Base-by-base conservation (phyloP, 1,140 invertebrate genomes). In the Drosophila kikkawai region DNA sequence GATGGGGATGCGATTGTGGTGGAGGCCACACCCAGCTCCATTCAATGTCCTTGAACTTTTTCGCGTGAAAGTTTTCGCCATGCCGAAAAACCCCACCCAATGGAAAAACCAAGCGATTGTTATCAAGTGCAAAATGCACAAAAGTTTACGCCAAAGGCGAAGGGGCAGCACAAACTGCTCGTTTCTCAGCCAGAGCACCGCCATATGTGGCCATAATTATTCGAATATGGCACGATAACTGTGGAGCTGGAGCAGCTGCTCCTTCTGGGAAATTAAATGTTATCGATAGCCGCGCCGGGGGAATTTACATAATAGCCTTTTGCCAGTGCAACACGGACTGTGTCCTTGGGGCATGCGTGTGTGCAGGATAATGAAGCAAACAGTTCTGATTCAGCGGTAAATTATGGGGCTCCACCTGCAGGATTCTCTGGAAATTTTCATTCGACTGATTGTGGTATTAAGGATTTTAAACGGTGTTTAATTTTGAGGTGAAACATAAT, bases 91-190 rank as follows among this genome's bases (percentile, higher is more conserved):
- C n/a, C 41, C 60, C 41, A 17, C 7, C 42, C 61, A 34, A 51
- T 51, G 48, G n/a, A 60, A 70, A 37, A 55, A 11, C 19, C n/a
- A 63, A 3, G n/a, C 67, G 85, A 90, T 90, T 90, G 79, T 85
- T 90, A 90, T 90, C 85, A 90, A 76, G 82, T 90, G 64, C 78
- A 85, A 81, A 85, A 75, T 85, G 86, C 86, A 86, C 83, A 90
- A 90, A 90, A 71, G 74, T 82, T 84, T 73, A 67, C 61, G 42
- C 37, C 41, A 61, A 47, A 67, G 39, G 61, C 51, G 57, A 39
- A 39, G 48, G 55, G 50, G 50, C 13, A 42, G 19, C n/a, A 37
- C 44, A 65, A 67, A 70, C 71, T 90, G 81, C 64, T 84, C 80
- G 68, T 81, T 85, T 80, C 64, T 55, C 67, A 67, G 53, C 41